These are phyloP conservation scores for Drosophila mulleri DNA, from an alignment of 2,888 invertebrate genomes.

Conservation along the genomic window DNA sequence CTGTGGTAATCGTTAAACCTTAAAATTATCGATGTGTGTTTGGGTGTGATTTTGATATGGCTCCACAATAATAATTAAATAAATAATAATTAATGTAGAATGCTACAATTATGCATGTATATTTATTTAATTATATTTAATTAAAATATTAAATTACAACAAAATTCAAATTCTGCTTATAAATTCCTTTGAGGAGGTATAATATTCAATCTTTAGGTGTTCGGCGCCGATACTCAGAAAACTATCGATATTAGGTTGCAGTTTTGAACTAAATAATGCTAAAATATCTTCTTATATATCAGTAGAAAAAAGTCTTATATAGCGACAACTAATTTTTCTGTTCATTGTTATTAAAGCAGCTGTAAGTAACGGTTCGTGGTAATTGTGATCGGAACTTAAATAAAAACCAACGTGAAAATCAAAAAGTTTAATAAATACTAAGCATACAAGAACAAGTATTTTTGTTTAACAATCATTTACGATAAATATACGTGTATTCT, in stretches of 20 bases:
- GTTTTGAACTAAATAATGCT: background rate
- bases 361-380: constrained; percentile 40
- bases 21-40: constrained; percentile 13
- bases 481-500: background rate
- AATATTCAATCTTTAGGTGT: background rate
- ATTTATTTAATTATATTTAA: too few relatives aligned
- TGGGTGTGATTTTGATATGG: background rate
- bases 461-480: background rate
- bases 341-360: constrained; percentile 40
- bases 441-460: background rate
- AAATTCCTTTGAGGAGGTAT: background rate
- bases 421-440: background rate
- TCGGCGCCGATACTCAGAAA: background rate
- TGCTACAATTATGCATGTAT: background rate
- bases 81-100: background rate
- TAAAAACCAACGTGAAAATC: background rate
- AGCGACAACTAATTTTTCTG: constrained; percentile 2
- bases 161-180: too few relatives aligned
- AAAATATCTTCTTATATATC: background rate
- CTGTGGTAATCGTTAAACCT: constrained; percentile 6
- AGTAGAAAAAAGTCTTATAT: constrained; percentile 9
- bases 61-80: background rate
- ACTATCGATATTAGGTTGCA: background rate
- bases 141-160: background rate
- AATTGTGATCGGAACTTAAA: background rate